A percentile compares a stretch with the other conserved stretches of the same genome.
These are phyloP conservation scores for Okamejei kenojei DNA, from an alignment of 2,797 vertebrate species.

Conservation along the genomic window DNA sequence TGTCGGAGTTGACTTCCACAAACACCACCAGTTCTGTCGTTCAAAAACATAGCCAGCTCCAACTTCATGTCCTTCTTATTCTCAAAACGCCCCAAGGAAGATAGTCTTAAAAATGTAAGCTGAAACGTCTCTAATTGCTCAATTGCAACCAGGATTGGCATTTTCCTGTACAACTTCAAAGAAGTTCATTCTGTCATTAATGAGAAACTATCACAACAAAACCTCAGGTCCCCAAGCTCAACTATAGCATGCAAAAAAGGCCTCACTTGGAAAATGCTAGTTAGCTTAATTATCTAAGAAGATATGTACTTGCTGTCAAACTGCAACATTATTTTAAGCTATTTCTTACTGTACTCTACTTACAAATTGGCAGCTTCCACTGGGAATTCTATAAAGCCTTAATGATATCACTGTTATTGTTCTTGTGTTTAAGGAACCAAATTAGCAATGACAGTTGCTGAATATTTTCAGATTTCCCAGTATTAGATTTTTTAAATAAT, in stretches of 20 bases:
- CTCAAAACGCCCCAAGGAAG: not conserved
- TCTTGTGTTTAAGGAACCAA: slow-evolving; percentile 16
- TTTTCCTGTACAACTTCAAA: not conserved
- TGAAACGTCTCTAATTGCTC: not conserved
- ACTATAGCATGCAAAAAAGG: not conserved
- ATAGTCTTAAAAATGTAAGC: not conserved
- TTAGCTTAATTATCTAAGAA: slow-evolving; percentile 30
- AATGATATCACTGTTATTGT: not conserved
- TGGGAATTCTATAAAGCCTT: slow-evolving; percentile 1
- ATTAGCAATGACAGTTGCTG: not conserved
- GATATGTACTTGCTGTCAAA: slow-evolving; percentile 12
- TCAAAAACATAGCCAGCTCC: not conserved
- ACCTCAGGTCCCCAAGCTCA: not conserved
- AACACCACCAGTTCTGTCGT: no score
- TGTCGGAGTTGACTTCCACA: not conserved
- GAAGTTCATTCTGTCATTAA: not conserved
- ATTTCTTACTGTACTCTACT: not conserved
- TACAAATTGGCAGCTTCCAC: slow-evolving; percentile 16
- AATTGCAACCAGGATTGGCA: not conserved
- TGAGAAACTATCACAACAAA: not conserved
- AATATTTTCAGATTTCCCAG: slow-evolving; percentile 2
- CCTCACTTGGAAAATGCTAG: slow-evolving; percentile 23
- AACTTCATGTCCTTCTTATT: not conserved
- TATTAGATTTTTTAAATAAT: not conserved
- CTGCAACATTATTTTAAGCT: slow-evolving; percentile 7